phyloP scores from a whole-genome alignment of 2,797 vertebrate species.

The Hydrophis major region DNA sequence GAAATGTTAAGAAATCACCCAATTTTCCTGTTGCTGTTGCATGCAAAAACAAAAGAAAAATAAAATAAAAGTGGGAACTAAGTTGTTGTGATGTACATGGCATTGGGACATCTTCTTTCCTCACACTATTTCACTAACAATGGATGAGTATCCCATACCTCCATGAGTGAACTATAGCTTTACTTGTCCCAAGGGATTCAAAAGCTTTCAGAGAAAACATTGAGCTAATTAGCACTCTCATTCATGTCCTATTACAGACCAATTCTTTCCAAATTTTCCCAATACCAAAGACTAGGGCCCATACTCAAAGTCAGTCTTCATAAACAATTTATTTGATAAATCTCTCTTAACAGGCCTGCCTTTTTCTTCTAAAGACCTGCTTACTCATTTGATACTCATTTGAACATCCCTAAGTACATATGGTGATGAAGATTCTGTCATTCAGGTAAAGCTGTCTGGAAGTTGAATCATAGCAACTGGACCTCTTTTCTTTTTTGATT shows the following conservation, averaged over 20 bases:
- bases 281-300: neutral
- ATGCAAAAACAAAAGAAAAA: neutral
- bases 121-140: neutral
- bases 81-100: neutral
- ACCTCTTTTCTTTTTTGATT: neutral
- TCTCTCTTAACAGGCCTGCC: neutral
- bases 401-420: neutral
- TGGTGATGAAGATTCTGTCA: neutral
- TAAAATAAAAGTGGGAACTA: conserved; percentile 5
- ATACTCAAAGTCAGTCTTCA: neutral
- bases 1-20: neutral
- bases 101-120: neutral
- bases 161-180: neutral
- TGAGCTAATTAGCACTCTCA: neutral
- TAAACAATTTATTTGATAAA: neutral
- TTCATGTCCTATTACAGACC: neutral
- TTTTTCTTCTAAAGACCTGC: neutral
- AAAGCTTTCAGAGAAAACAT: neutral
- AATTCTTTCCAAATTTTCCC: neutral
- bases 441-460: neutral
- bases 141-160: neutral
- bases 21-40: neutral
- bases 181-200: neutral
- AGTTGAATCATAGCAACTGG: neutral
- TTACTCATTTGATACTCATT: neutral